Conservation (phyloP, 1,140 invertebrate species). For the Tetragonula clypearis region DNA sequence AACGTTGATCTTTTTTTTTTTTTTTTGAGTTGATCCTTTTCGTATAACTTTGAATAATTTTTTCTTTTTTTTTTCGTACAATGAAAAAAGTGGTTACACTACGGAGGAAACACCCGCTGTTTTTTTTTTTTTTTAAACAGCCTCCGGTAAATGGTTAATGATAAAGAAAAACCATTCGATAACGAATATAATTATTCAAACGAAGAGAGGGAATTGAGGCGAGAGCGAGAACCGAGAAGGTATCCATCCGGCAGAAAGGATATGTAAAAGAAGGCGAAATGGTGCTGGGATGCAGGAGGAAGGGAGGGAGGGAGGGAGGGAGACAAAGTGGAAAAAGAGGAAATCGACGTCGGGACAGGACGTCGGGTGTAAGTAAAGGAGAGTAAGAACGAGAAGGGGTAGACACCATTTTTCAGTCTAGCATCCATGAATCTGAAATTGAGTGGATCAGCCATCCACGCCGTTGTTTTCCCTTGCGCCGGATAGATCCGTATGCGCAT, state of each 20-base stretch:
- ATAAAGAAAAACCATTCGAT: neutral
- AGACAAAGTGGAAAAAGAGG: slow-evolving; percentile 25
- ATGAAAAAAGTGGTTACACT: too few species aligned
- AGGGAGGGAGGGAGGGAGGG: neutral
- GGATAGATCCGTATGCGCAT: slow-evolving; percentile 40
- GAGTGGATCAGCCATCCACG: slow-evolving; percentile 69
- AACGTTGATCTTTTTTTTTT: too few species aligned
- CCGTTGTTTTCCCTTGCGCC: slow-evolving; percentile 50
- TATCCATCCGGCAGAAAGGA: neutral
- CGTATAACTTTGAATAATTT: too few species aligned
- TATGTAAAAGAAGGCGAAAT: neutral
- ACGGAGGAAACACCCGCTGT: too few species aligned
- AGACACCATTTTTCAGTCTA: slow-evolving; percentile 68
- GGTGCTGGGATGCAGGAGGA: neutral
- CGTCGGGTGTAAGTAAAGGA: neutral
- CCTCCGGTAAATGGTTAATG: neutral
- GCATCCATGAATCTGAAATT: slow-evolving; percentile 72
- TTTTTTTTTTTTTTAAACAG: too few species aligned
- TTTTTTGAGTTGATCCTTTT: too few species aligned
- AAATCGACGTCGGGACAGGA: neutral
- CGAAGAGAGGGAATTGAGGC: neutral
- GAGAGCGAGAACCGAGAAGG: neutral
- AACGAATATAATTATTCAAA: slow-evolving; percentile 5
- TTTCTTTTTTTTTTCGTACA: too few species aligned
- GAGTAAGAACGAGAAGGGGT: slow-evolving; percentile 45